phyloP scores from a whole-genome alignment of 1,140 invertebrate species.

The Drosophila nigrodunni region DNA sequence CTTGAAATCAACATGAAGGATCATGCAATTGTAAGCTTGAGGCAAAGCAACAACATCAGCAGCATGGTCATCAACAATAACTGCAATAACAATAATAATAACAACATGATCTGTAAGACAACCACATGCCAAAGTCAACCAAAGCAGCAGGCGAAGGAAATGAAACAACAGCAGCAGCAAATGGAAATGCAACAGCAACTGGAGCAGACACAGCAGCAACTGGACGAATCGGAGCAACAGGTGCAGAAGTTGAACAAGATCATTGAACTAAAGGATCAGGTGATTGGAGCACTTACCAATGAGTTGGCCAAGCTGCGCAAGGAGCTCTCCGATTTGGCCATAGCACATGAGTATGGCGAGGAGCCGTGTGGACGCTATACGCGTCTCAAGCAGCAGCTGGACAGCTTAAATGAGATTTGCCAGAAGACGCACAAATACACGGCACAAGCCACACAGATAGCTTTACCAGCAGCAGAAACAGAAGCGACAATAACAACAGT shows the following conservation, averaged over 20 bases:
- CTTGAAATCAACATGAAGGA: constrained; percentile 80
- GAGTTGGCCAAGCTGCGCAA: constrained; percentile 81
- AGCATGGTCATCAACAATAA: constrained; percentile 46
- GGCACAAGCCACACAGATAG: not conserved
- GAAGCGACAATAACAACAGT: not conserved
- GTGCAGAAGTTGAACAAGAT: constrained; percentile 76
- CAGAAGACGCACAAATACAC: constrained; percentile 71
- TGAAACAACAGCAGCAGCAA: constrained; percentile 4
- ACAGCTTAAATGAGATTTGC: constrained; percentile 81
- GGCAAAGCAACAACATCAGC: constrained; percentile 63
- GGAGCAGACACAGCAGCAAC: constrained; percentile 20
- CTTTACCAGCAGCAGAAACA: not conserved
- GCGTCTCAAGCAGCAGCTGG: constrained; percentile 79
- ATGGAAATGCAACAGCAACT: not conserved
- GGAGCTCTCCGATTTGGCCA: constrained; percentile 81
- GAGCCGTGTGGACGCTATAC: constrained; percentile 80
- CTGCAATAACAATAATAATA: constrained; percentile 29
- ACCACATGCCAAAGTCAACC: constrained; percentile 50
- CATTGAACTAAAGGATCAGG: constrained; percentile 78
- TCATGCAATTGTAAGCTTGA: constrained; percentile 80
- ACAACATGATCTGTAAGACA: constrained; percentile 42
- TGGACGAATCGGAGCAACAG: constrained; percentile 38
- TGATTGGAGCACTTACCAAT: constrained; percentile 77
- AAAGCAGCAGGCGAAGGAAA: constrained; percentile 37
- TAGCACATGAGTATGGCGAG: constrained; percentile 81